These are phyloP conservation scores for Beris morrisii DNA, from an alignment of 2,888 invertebrate genomes.

Conservation along the genomic window DNA sequence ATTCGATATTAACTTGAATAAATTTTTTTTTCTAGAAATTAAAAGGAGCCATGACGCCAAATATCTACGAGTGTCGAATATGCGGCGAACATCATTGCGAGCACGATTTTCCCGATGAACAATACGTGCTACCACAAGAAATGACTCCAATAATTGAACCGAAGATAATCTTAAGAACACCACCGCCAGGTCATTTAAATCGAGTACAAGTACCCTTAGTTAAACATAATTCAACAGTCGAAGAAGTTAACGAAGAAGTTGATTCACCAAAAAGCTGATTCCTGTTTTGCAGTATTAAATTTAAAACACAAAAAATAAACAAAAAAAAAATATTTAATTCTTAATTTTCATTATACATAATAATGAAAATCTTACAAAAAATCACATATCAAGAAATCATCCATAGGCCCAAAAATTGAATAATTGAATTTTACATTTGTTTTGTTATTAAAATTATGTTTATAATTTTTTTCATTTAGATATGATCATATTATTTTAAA, in stretches of 20 bases:
- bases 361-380: no score
- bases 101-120: conserved; percentile 61
- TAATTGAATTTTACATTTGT: no score
- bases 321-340: no score
- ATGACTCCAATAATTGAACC: conserved; percentile 44
- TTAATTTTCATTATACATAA: no score
- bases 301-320: no score
- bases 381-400: no score
- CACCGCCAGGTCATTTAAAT: conserved; percentile 36
- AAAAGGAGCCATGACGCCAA: conserved; percentile 71
- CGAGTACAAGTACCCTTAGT: conserved; percentile 11
- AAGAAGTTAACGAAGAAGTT: conserved; percentile 19
- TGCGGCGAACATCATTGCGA: conserved; percentile 81
- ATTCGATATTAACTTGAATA: background rate
- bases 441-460: no score
- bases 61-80: conserved; percentile 71
- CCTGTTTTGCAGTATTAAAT: background rate
- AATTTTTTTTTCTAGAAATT: conserved; percentile 64
- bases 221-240: conserved; percentile 20
- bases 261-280: conserved; percentile 23
- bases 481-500: no score
- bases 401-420: no score
- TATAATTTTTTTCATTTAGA: no score
- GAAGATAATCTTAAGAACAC: conserved; percentile 39
- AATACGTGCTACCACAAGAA: conserved; percentile 56